Evolutionary conservation across 2,113 vertebrate genomes (phyloP).

Genomic region (Girardinichthys multiradiatus): DNA sequence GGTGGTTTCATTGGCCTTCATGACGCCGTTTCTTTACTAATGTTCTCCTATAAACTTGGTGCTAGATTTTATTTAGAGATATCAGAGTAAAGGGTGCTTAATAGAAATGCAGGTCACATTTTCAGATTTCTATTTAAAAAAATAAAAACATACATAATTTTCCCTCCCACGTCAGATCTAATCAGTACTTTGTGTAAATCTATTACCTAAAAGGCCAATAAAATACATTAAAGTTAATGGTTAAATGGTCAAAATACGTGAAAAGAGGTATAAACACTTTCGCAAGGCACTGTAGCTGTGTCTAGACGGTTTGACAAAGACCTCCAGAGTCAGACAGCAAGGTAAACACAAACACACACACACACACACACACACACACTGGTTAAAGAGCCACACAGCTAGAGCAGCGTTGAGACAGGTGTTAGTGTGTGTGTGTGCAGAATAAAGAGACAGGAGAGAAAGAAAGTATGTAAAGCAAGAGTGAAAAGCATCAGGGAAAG

Average conservation of each 20-base stretch:
- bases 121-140: no score
- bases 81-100: no score
- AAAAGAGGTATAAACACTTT: not conserved
- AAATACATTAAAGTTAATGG: not conserved
- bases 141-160: not conserved
- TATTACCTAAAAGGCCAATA: not conserved
- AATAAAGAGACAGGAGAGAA: slow-evolving; percentile 22
- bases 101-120: no score
- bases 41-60: no score
- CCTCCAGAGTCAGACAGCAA: slow-evolving; percentile 46
- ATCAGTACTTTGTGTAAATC: not conserved
- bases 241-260: not conserved
- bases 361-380: slow-evolving; percentile 21
- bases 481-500: not conserved
- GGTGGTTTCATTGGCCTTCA: no score
- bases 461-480: slow-evolving; percentile 3
- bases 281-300: slow-evolving; percentile 20
- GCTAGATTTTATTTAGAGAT: no score
- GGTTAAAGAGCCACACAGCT: slow-evolving; percentile 5
- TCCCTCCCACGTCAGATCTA: not conserved
- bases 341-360: slow-evolving; percentile 52
- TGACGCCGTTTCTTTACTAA: no score
- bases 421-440: slow-evolving; percentile 43
- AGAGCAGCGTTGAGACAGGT: slow-evolving; percentile 48
- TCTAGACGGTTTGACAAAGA: slow-evolving; percentile 60